phyloP scores from a whole-genome alignment of 2,888 invertebrate genomes.

The Gymnoscelis rufifasciata region DNA sequence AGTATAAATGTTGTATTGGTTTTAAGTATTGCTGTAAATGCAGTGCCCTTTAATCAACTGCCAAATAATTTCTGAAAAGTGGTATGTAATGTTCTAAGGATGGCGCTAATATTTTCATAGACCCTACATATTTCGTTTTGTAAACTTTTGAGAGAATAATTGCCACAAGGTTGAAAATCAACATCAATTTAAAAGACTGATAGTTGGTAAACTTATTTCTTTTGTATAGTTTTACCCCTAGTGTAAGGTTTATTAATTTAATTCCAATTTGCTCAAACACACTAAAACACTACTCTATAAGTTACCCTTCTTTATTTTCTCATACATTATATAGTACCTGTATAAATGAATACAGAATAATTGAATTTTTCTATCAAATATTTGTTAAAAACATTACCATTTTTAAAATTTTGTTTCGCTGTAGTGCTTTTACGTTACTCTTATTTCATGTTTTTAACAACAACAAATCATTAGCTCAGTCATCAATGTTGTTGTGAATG shows the following conservation, averaged over 20 bases:
- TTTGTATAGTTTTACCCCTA: constrained; percentile 78
- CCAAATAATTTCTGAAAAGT: constrained; percentile 14
- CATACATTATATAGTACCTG: constrained; percentile 41
- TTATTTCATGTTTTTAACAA: too few relatives aligned
- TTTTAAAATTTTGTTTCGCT: too few relatives aligned
- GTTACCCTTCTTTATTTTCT: constrained; percentile 54
- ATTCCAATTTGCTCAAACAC: constrained; percentile 76
- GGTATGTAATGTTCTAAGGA: not conserved
- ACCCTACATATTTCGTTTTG: constrained; percentile 47
- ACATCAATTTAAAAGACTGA: constrained; percentile 81
- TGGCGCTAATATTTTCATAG: constrained; percentile 4
- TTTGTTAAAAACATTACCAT: too few relatives aligned
- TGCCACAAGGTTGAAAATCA: constrained; percentile 74
- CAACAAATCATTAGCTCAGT: too few relatives aligned
- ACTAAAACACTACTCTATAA: constrained; percentile 47
- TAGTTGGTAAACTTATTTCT: constrained; percentile 76
- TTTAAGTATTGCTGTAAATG: constrained; percentile 12
- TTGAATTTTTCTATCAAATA: too few relatives aligned
- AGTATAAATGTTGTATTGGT: constrained; percentile 1
- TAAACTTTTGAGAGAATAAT: constrained; percentile 76
- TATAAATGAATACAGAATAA: too few relatives aligned
- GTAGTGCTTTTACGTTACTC: too few relatives aligned
- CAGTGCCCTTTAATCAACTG: constrained; percentile 19
- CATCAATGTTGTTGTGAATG: too few relatives aligned
- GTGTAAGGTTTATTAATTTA: constrained; percentile 70